Base-by-base conservation (phyloP, 2,888 invertebrate genomes). In the Pammene fasciana region DNA sequence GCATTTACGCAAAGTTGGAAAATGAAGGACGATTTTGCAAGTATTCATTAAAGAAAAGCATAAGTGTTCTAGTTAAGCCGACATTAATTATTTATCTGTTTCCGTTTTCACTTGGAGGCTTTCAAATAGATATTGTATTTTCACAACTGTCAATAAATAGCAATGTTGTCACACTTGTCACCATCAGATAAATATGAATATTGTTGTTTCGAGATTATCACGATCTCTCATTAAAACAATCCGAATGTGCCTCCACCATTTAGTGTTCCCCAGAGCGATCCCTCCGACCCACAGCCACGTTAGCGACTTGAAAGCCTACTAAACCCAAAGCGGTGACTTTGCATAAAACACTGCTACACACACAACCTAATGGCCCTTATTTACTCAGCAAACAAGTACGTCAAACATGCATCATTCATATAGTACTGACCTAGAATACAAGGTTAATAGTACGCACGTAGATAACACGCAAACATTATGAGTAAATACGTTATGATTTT, bases 401-500 rank as follows among this genome's bases (percentile, higher is more conserved):
- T 59, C 43, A 56, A 62, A 57, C 64, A 67, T 64, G 68, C 57
- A 68, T 65, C 64, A 68, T 68, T 68, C 68, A 59, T 52, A 57
- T 36, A 54, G 54, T 34, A 54, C 54, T 65, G 64, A 65, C 64
- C 64, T 45, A 65, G 57, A 68, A 46, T 57, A 64, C 64, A 64
- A 65, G 68, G 68, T 68, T 50, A 67, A 55, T 61, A 57, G 48
- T 68, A 56, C 52, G 26, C 54, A 38, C 16, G 34, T 18, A 50
- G 57, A 59, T 65, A 64, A 46, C 57, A 46, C 64, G 52, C 50
- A 7, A 36, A 57, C 26, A 38, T 16, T 38, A 52, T 26, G 18
- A 18, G 16, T n/a, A n/a, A n/a, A n/a, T 16, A 10, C 16, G 16
- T 9, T 16, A 46, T 13, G 18, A 50, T 50, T 26, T 13, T n/a